A percentile compares a stretch with the other conserved stretches of the same genome.
phyloP scores from a whole-genome alignment of 2,888 invertebrate species.

The Parnassius glacialis region DNA sequence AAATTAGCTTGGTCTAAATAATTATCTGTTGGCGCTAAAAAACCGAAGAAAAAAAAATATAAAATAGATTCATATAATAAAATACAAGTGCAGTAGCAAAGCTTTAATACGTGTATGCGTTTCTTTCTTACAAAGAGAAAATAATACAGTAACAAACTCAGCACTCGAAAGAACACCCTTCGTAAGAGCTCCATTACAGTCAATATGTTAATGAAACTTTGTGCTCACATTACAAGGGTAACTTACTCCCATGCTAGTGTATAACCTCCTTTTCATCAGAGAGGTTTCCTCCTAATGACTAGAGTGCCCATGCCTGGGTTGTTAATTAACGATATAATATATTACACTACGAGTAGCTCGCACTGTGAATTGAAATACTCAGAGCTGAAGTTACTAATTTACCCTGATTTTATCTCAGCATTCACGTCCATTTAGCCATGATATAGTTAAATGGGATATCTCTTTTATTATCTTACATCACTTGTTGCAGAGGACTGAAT shows the following conservation, averaged over 20 bases:
- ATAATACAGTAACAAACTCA: too few relatives aligned
- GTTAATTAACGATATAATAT: constrained; percentile 15
- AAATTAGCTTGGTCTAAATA: too few relatives aligned
- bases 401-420: constrained; percentile 7
- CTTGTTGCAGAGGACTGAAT: too few relatives aligned
- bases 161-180: too few relatives aligned
- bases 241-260: neutral
- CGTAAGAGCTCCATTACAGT: too few relatives aligned
- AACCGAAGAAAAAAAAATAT: too few relatives aligned
- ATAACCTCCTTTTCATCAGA: constrained; percentile 1
- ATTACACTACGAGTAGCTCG: constrained; percentile 4
- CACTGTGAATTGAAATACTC: constrained; percentile 9
- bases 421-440: constrained; percentile 15
- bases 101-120: too few relatives aligned
- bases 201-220: neutral
- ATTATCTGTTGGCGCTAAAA: too few relatives aligned
- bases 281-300: constrained; percentile 4
- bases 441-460: constrained; percentile 12
- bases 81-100: too few relatives aligned
- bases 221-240: neutral
- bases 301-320: constrained; percentile 4
- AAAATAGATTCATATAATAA: too few relatives aligned
- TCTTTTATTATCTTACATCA: neutral
- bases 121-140: too few relatives aligned
- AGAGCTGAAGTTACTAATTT: constrained; percentile 4